Evolutionary conservation across 2,888 invertebrate species (phyloP), one percentile per base, ranked within the genome.

Genomic region (Lepidocyrtinus sp.): DNA sequence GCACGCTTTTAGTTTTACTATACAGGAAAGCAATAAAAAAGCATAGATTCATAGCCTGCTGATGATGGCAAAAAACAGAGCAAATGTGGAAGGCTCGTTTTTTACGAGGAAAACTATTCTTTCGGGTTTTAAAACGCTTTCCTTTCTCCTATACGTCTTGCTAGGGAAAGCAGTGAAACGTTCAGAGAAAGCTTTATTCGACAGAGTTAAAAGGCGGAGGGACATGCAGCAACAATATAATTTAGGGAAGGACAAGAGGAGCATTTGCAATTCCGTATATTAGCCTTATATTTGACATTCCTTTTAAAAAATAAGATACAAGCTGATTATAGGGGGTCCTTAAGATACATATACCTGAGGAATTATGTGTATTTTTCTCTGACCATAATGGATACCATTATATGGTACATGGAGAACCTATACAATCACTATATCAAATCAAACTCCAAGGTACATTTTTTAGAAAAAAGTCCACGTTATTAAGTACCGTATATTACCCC

Each of bases 211-310:
- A 50, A 59, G 59, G 59, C 59, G 59, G 59, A 59, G 59, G 59
- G 59, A 59, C 59, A 59, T 59, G 59, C 59, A 59, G 59, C n/a
- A 59, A 59, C 59, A 59, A 59, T 59, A 59, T 59, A 59, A 59
- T 59, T 59, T 59, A 59, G 59, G 59, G 59, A 59, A 59, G 59
- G 59, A 59, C 59, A 59, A 59, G 59, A 59, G 19, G 59, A 59
- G n/a, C 59, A 22, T 21, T 59, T 21, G n/a, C 15, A 50, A 50
- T 50, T 15, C 50, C 22, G 19, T 59, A 21, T 59, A 59, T 59
- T 59, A 59, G 59, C 59, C 59, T 21, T 21, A 36, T 36, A 55
- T 55, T 59, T 59, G 12, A 36, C 5, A 36, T 59, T 59, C 21
- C 59, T 21, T 59, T 17, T 59, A 21, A 55, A 55, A 55, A 21